Evolutionary conservation across 2,113 vertebrate genomes (phyloP), one percentile per base, ranked within the genome.

Genomic region (Anguilla rostrata): DNA sequence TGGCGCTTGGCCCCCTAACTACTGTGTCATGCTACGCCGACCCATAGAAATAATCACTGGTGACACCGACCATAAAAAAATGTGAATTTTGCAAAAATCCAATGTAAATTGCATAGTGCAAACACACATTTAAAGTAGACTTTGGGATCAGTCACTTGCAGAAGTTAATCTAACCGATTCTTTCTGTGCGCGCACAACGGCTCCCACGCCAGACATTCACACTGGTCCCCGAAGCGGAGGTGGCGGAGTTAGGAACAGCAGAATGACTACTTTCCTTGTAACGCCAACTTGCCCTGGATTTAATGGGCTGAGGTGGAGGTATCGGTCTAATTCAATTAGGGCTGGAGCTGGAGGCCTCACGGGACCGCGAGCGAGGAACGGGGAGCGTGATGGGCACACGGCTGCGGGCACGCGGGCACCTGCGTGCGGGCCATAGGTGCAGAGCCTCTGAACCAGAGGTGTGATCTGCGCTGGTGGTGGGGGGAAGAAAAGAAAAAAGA

Each of bases 231-330:
- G 88, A 94, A 92, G 92, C 91, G 92, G 91, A 93, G 90, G 91
- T 94, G 93, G 92, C 93, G 92, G 91, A 93, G 95, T 95, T 95
- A 95, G 94, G 95, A 93, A 95, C 95, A 93, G 93, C 94, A 94
- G 94, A 95, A 95, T 92, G 93, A 92, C 94, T 95, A 95, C 95
- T 95, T 95, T 96, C 95, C 95, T 93, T 94, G 95, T 95, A 95
- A 96, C 94, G 93, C 91, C 82, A 92, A 93, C 93, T 89, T 93
- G 91, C 93, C 92, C 92, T 92, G 91, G 91, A 94, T 94, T 93
- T 95, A 95, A 94, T 94, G 91, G 95, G 94, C 95, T 89, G 92
- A 89, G 94, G 95, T 93, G 91, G 92, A 93, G 92, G 95, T 93
- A 94, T 95, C 94, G 90, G 92, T 90, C 93, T 94, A 94, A 95